These are phyloP conservation scores for Buceros bicornis DNA, from an alignment of 2,797 vertebrate species.

Conservation along the genomic window DNA sequence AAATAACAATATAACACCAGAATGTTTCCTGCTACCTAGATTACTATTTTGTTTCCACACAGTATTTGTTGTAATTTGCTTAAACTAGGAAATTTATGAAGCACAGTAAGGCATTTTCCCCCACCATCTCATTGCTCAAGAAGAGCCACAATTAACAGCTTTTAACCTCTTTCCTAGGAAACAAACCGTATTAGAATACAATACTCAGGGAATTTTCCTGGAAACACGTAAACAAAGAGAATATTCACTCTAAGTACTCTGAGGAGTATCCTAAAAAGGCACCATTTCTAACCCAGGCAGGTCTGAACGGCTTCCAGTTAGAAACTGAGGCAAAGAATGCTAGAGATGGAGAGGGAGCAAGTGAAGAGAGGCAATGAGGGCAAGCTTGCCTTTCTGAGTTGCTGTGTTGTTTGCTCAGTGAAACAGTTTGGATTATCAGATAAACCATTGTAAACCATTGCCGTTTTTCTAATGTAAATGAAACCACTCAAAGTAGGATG, in stretches of 20 bases:
- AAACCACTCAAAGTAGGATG: not conserved
- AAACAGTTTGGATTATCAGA: constrained; percentile 35
- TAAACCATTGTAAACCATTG: not conserved
- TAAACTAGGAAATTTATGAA: not conserved
- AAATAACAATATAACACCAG: not conserved
- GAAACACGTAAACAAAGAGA: not conserved
- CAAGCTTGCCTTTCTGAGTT: not conserved
- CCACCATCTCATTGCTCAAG: not conserved
- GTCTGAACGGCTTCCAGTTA: not conserved
- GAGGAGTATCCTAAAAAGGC: not conserved
- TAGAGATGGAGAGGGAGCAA: not conserved
- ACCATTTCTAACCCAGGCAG: not conserved
- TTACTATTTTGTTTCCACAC: not conserved
- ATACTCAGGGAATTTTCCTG: not conserved
- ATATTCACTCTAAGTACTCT: not conserved
- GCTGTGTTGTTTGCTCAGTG: not conserved
- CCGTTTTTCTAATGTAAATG: constrained; percentile 61
- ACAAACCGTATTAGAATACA: not conserved
- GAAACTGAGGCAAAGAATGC: not conserved
- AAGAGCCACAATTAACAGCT: not conserved
- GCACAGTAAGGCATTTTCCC: not conserved
- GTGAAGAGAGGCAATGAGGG: rapidly evolving
- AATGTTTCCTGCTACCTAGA: not conserved
- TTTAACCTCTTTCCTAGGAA: not conserved
- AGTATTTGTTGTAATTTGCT: not conserved